Conservation (phyloP, 1,140 invertebrate species). For the Brachionus rubens region DNA sequence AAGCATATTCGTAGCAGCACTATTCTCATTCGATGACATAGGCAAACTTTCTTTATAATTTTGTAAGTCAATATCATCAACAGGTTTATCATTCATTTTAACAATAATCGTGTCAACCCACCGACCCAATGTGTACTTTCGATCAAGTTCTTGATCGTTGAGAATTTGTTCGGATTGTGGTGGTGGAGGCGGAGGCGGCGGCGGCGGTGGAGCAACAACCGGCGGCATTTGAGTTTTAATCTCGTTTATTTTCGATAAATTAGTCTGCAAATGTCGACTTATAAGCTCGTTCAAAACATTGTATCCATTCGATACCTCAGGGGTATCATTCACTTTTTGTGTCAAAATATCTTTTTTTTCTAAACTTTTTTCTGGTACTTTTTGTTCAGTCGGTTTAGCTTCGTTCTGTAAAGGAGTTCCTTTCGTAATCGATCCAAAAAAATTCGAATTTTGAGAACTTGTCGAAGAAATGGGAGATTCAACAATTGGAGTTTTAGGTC, state of each 20-base stretch:
- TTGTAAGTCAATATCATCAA: constrained; percentile 19
- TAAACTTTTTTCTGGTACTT: neutral
- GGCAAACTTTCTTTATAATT: constrained; percentile 28
- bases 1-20: constrained; percentile 1
- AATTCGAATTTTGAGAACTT: constrained; percentile 3
- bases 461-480: constrained; percentile 10
- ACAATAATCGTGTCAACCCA: constrained; percentile 41
- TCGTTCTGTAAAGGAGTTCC: neutral
- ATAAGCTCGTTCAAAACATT: neutral
- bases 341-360: neutral
- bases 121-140: constrained; percentile 17
- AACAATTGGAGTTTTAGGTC: neutral
- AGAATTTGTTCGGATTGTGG: neutral
- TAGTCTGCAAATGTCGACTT: neutral
- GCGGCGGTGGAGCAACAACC: no score
- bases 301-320: constrained; percentile 1
- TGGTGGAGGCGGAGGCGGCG: no score
- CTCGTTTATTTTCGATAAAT: constrained; percentile 1
- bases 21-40: constrained; percentile 30
- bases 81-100: constrained; percentile 41
- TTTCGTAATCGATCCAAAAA: neutral
- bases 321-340: neutral
- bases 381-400: neutral
- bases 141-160: neutral
- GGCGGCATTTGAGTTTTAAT: no score